These are phyloP conservation scores for Pinctada fucata DNA, from an alignment of 2,888 invertebrate species.

Conservation along the genomic window DNA sequence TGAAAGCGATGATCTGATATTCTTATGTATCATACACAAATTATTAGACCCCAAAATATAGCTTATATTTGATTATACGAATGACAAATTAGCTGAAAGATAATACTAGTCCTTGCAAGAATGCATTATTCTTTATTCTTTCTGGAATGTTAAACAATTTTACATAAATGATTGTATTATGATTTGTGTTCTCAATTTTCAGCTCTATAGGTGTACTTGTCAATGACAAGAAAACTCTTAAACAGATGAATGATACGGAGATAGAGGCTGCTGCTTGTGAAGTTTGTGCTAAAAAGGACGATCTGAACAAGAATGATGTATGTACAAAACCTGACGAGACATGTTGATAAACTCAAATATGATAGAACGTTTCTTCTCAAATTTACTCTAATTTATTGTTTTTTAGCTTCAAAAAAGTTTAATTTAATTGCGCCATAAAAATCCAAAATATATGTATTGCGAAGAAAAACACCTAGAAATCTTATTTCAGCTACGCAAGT, in stretches of 20 bases:
- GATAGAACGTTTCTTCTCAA: neutral
- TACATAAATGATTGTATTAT: too few species aligned
- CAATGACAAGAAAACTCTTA: conserved; percentile 22
- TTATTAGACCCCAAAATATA: too few species aligned
- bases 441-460: too few species aligned
- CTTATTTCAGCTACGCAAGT: conserved; percentile 22
- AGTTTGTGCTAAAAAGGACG: conserved; percentile 25
- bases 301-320: conserved; percentile 28
- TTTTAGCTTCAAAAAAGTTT: neutral
- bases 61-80: too few species aligned
- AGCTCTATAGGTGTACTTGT: conserved; percentile 26
- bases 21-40: too few species aligned
- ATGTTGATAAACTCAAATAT: neutral
- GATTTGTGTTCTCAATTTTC: neutral
- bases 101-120: too few species aligned
- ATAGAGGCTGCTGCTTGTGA: conserved; percentile 38
- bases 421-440: too few species aligned
- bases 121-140: too few species aligned
- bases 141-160: too few species aligned
- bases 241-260: conserved; percentile 28
- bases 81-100: too few species aligned
- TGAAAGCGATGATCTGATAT: too few species aligned
- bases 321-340: conserved; percentile 3
- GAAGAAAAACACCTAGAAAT: too few species aligned
- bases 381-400: neutral